Percentiles rank a stretch among this genome's conserved stretches.
Evolutionary conservation across 2,113 vertebrate species (phyloP).

Genomic region (Cynopterus brachyotis): DNA sequence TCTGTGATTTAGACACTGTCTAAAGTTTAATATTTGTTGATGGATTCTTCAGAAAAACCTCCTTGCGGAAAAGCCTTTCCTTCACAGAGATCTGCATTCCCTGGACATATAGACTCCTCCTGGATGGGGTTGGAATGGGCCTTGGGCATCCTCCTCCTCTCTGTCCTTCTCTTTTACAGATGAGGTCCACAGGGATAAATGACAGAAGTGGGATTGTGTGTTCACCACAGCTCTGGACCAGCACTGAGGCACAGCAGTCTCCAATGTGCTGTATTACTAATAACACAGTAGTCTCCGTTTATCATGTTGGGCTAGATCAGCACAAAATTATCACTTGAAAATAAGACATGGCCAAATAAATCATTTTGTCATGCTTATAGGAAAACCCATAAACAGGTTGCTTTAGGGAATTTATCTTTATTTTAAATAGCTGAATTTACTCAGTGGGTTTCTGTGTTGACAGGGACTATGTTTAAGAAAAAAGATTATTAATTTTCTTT

Average conservation of each 20-base stretch:
- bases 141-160: not conserved
- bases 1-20: not conserved
- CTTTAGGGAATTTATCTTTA: not conserved
- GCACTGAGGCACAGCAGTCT: not conserved
- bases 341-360: not conserved
- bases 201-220: not conserved
- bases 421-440: conserved; percentile 6
- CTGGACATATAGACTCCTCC: not conserved
- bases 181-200: not conserved
- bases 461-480: not conserved
- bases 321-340: not conserved
- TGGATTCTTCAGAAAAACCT: not conserved
- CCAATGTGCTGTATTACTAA: not conserved
- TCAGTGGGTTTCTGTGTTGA: not conserved
- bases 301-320: not conserved
- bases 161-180: not conserved
- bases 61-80: not conserved
- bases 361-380: not conserved
- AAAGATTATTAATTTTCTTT: conserved; percentile 11
- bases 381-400: not conserved
- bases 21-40: not conserved
- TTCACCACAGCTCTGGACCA: not conserved
- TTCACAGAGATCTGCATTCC: not conserved
- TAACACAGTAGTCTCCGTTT: not conserved
- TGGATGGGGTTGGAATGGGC: not conserved